Base-by-base conservation (phyloP, 2,888 invertebrate genomes). In the Platynereis dumerilii region DNA sequence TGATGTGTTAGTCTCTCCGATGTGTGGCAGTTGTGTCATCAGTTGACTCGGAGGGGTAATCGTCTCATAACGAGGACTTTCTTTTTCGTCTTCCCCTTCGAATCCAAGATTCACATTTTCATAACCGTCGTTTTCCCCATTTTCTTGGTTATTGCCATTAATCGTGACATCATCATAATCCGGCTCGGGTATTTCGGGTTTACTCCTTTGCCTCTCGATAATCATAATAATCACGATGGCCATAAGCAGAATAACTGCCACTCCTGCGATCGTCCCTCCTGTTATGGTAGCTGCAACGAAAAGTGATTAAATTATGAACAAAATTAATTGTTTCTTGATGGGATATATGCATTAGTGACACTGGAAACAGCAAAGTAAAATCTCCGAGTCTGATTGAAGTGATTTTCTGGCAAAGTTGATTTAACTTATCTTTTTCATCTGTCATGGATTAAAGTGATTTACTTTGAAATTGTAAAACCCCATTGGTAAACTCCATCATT, bases 181-280 rank as follows among this genome's bases (percentile, higher is more conserved):
- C 24, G 34, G 54, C 2, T 53, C 52, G 7, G 52, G 54, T 2
- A 39, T 52, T 15, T 39, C n/a, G 12, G 48, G 48, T 54, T 61
- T 61, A 12, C 34, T 34, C 26, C 52, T 53, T 24, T 52, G 54
- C 24, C 54, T 61, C 42, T 61, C 61, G 29, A 48, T 29, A n/a
- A 64, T 27, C 58, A 64, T 52, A 10, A 64, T 64, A 39, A 44
- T 58, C 34, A 64, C 45, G 34, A 64, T 58, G 27, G 48, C 64
- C 2, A 58, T 7, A 5, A 64, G 58, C 7, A 64, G 44, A 34
- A 64, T 2, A 27, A 24, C 53, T 20, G 64, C 64, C 10, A 64
- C n/a, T 17, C 58, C 48, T 39, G 58, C 54, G 34, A 64, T 57
- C 26, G 58, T 58, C 12, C 64, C 64, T 0, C 58, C 58, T 2